These are phyloP conservation scores for Nettapus auritus DNA, from an alignment of 2,113 vertebrate species.

Conservation along the genomic window DNA sequence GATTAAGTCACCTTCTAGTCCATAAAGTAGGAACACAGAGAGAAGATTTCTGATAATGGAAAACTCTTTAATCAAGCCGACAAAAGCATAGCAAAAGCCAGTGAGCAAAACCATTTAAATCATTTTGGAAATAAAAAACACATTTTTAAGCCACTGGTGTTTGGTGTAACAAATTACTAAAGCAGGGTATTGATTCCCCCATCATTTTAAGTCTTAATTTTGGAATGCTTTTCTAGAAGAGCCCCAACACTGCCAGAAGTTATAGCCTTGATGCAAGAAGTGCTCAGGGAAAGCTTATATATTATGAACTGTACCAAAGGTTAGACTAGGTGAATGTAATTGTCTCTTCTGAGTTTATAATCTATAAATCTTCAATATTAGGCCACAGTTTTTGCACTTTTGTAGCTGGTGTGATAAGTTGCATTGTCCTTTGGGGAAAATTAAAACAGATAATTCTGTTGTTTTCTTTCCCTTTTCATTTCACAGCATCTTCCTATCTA, in stretches of 20 bases:
- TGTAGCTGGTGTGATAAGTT: not conserved
- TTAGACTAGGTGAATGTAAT: not conserved
- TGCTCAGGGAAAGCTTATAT: not conserved
- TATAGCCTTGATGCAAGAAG: not conserved
- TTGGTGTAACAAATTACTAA: not conserved
- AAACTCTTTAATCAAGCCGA: slow-evolving; percentile 5
- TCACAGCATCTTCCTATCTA: not conserved
- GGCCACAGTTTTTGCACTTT: not conserved
- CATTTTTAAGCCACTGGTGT: not conserved
- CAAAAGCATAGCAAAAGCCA: not conserved
- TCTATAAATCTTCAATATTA: not conserved
- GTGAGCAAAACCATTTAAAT: not conserved
- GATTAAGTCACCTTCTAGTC: not conserved
- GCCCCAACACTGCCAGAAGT: not conserved
- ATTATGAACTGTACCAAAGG: not conserved
- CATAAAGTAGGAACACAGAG: not conserved
- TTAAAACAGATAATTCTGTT: not conserved
- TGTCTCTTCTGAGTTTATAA: not conserved
- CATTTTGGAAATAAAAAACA: not conserved
- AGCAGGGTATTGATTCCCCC: not conserved
- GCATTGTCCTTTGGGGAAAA: not conserved
- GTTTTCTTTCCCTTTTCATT: not conserved
- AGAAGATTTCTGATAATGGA: not conserved
- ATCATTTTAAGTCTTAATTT: not conserved
- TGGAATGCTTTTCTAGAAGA: not conserved